These are phyloP conservation scores for Galerucella nymphaeae DNA, from an alignment of 2,888 invertebrate species.

Conservation along the genomic window DNA sequence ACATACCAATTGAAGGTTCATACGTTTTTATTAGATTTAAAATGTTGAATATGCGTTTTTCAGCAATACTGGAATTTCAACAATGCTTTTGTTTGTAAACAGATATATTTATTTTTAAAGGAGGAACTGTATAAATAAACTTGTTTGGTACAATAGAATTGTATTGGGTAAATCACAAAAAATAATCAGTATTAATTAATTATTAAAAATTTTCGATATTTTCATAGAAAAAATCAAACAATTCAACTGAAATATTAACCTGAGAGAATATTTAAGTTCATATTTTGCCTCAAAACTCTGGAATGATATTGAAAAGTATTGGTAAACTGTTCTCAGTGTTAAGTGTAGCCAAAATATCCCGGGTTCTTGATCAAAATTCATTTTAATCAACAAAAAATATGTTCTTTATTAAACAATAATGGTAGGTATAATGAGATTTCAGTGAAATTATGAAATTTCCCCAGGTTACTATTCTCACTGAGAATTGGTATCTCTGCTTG, in stretches of 20 bases:
- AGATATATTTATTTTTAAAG: conserved; percentile 37
- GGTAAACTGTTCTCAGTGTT: too few species aligned
- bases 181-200: background rate
- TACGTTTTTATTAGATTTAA: conserved; percentile 48
- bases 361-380: too few species aligned
- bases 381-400: too few species aligned
- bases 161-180: background rate
- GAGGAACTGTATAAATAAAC: background rate
- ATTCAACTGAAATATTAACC: too few species aligned
- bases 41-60: conserved; percentile 38
- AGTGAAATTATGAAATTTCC: background rate
- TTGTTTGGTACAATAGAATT: background rate
- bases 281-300: too few species aligned
- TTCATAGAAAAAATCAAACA: too few species aligned
- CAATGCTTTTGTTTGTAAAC: conserved; percentile 44
- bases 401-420: background rate
- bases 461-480: background rate
- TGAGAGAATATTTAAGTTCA: too few species aligned
- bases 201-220: too few species aligned
- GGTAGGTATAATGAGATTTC: background rate
- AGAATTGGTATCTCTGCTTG: background rate
- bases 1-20: conserved; percentile 46
- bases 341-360: too few species aligned
- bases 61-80: conserved; percentile 37
- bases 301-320: too few species aligned